Percentiles rank a stretch among this genome's conserved stretches.
These are phyloP conservation scores for Perdita meconis DNA, from an alignment of 2,888 invertebrate species.

Conservation along the genomic window DNA sequence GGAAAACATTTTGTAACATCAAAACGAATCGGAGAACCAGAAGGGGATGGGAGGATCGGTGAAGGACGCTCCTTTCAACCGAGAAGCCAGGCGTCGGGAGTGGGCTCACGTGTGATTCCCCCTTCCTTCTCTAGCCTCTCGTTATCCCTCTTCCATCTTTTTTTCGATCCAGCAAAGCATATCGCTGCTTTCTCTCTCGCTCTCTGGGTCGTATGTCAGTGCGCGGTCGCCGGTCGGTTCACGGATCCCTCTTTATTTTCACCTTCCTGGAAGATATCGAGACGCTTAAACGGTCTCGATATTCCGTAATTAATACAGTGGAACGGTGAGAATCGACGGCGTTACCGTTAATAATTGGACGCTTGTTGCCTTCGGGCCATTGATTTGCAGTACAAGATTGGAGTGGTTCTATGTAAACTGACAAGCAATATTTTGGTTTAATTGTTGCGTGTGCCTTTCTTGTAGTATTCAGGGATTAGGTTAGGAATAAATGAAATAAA, in stretches of 20 bases:
- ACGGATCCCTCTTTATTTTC: slow-evolving; percentile 29
- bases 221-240: slow-evolving; percentile 31
- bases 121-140: slow-evolving; percentile 42
- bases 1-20: slow-evolving; percentile 30
- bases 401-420: no score
- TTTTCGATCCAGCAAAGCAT: slow-evolving; percentile 15
- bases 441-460: no score
- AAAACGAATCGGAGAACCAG: slow-evolving; percentile 54
- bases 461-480: no score
- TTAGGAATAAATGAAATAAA: no score
- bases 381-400: no score
- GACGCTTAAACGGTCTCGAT: slow-evolving; percentile 25
- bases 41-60: slow-evolving; percentile 63
- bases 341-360: neutral
- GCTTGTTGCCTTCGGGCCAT: neutral
- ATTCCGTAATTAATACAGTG: slow-evolving; percentile 6
- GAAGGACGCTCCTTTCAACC: slow-evolving; percentile 70
- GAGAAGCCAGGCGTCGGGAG: slow-evolving; percentile 59
- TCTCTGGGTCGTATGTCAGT: slow-evolving; percentile 23
- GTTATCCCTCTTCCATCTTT: neutral
- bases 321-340: neutral
- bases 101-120: slow-evolving; percentile 67
- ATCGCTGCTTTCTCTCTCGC: slow-evolving; percentile 19
- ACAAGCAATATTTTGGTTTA: no score
- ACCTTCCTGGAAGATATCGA: slow-evolving; percentile 25